Conservation (phyloP, 1,140 invertebrate genomes). For the Pristionchus pacificus region DNA sequence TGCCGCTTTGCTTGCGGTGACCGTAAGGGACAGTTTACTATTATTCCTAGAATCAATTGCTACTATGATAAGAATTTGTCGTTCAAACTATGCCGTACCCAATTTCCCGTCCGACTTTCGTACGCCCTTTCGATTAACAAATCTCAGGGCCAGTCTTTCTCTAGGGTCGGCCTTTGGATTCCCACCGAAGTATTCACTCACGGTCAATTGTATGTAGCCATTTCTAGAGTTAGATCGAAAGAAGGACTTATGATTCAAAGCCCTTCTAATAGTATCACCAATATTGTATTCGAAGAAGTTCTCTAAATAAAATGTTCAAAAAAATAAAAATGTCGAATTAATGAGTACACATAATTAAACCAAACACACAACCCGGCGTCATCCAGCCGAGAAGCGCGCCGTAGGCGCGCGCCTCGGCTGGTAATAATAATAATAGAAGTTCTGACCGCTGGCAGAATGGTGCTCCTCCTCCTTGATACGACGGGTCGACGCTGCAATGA, state of each 20-base stretch:
- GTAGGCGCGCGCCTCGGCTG: too few relatives aligned
- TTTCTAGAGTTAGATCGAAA: conserved; percentile 13
- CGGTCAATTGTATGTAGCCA: conserved; percentile 59
- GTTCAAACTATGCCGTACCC: conserved; percentile 40
- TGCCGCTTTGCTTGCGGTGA: conserved; percentile 7
- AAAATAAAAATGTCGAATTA: too few relatives aligned
- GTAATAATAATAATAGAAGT: too few relatives aligned
- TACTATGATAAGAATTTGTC: conserved; percentile 15
- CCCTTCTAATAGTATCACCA: too few relatives aligned
- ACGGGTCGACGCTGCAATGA: too few relatives aligned
- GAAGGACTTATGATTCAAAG: conserved; percentile 13
- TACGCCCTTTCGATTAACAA: conserved; percentile 65
- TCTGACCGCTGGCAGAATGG: too few relatives aligned
- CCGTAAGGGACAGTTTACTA: conserved; percentile 11
- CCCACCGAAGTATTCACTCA: conserved; percentile 53
- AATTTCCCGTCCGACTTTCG: conserved; percentile 60
- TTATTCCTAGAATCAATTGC: conserved; percentile 34
- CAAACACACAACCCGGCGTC: too few relatives aligned
- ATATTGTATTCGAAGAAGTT: too few relatives aligned
- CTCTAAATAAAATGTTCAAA: too few relatives aligned
- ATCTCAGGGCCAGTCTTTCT: conserved; percentile 60
- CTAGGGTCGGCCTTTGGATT: conserved; percentile 55
- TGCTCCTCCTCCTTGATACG: too few relatives aligned
- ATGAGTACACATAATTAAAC: too few relatives aligned
- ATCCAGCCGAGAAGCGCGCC: too few relatives aligned